Evolutionary conservation across 2,888 invertebrate species (phyloP).

Genomic region (Cephus runcator): DNA sequence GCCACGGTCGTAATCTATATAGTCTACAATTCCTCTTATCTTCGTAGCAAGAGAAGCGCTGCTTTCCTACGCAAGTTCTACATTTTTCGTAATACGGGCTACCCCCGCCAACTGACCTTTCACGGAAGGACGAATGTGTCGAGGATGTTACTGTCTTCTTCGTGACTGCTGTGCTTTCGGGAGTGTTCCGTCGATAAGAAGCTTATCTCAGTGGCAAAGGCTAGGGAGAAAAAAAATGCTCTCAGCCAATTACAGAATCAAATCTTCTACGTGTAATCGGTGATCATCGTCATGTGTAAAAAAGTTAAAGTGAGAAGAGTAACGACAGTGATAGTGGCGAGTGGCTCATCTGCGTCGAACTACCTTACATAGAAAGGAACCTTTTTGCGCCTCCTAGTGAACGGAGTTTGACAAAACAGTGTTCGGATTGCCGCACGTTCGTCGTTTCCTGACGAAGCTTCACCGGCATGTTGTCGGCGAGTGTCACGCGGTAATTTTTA

Average conservation of each 20-base stretch:
- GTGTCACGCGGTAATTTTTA: slow-evolving; percentile 1
- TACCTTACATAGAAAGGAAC: background rate
- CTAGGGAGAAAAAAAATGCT: background rate
- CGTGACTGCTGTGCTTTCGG: background rate
- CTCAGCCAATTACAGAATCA: background rate
- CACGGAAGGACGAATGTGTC: background rate
- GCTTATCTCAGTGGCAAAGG: background rate
- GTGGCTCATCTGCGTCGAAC: background rate
- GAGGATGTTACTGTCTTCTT: background rate
- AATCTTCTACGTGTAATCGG: background rate
- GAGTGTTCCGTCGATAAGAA: background rate
- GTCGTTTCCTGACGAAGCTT: background rate
- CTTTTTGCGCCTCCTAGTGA: background rate
- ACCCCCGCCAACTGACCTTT: background rate
- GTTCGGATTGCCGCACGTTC: background rate
- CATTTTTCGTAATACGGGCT: background rate
- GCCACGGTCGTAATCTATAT: background rate
- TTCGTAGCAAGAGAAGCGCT: background rate
- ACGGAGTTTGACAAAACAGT: background rate
- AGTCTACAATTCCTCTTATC: background rate
- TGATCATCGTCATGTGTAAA: background rate
- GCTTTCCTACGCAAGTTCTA: background rate
- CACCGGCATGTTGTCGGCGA: background rate
- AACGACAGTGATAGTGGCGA: background rate
- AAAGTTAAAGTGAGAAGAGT: background rate